These are phyloP conservation scores for Candoia aspera DNA, from an alignment of 2,113 vertebrate genomes.

Conservation along the genomic window DNA sequence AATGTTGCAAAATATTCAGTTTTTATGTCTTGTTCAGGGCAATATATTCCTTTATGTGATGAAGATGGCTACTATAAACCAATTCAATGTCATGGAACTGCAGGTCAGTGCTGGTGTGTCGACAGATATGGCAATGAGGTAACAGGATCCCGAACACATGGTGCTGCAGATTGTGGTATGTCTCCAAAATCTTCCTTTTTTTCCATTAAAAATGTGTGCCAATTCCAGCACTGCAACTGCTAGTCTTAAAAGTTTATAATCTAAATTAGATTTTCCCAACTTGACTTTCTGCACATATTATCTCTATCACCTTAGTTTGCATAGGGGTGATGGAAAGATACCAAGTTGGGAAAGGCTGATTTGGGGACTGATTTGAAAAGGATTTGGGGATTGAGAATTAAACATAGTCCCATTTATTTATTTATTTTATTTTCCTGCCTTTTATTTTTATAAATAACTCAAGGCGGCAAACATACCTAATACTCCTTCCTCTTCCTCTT, in stretches of 20 bases:
- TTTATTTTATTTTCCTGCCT: no score
- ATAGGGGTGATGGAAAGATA: background rate
- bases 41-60: constrained; percentile 90
- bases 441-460: no score
- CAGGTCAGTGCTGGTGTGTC: constrained; percentile 95
- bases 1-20: background rate
- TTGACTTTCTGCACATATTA: background rate
- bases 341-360: background rate
- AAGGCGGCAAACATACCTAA: no score
- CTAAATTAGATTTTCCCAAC: background rate
- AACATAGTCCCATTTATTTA: background rate
- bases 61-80: constrained; percentile 93
- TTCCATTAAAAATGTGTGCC: background rate
- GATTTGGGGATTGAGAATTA: background rate
- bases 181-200: background rate
- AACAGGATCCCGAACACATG: constrained; percentile 83
- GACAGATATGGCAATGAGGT: constrained; percentile 96
- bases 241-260: background rate
- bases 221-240: background rate
- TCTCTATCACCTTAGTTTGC: background rate
- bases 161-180: constrained; percentile 87
- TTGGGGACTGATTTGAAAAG: background rate
- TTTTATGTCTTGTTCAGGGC: constrained; percentile 70
- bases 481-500: no score
- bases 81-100: constrained; percentile 88